phyloP scores from a whole-genome alignment of 1,140 invertebrate species.

The Mamestra configurata region DNA sequence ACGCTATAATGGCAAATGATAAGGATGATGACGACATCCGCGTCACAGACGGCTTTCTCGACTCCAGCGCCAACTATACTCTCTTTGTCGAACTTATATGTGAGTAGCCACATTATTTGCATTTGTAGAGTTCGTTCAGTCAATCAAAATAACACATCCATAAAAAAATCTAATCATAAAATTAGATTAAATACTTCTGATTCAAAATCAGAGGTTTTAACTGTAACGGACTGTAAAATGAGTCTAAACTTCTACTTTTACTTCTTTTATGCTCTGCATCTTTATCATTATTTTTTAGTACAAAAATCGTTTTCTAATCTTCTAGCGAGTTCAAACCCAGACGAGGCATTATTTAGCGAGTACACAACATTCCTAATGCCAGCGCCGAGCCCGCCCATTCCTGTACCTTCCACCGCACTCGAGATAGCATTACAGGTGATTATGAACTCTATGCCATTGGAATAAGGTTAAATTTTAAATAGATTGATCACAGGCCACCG shows the following conservation, averaged over 20 bases:
- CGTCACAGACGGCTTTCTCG: conserved; percentile 90
- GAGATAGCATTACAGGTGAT: conserved; percentile 75
- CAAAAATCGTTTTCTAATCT: conserved; percentile 5
- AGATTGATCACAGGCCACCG: no score
- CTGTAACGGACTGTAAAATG: no score
- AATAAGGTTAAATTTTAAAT: neutral
- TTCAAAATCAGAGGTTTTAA: no score
- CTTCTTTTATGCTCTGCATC: no score
- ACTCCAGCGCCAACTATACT: conserved; percentile 93
- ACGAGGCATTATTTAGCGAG: conserved; percentile 73
- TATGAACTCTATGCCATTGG: neutral
- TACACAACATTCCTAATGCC: conserved; percentile 74
- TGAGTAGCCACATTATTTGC: conserved; percentile 84
- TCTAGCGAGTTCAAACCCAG: conserved; percentile 64
- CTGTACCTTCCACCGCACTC: conserved; percentile 59
- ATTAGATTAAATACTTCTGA: no score
- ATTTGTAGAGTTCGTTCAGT: no score
- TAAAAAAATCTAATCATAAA: no score
- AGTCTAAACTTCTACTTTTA: no score
- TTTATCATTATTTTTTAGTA: no score
- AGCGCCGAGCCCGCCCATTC: conserved; percentile 63
- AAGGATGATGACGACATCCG: conserved; percentile 63
- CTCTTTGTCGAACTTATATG: conserved; percentile 94
- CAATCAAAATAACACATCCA: no score
- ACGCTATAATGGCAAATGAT: conserved; percentile 75